These are phyloP conservation scores for Capitulum mitella DNA, from an alignment of 2,888 invertebrate genomes.

Conservation along the genomic window DNA sequence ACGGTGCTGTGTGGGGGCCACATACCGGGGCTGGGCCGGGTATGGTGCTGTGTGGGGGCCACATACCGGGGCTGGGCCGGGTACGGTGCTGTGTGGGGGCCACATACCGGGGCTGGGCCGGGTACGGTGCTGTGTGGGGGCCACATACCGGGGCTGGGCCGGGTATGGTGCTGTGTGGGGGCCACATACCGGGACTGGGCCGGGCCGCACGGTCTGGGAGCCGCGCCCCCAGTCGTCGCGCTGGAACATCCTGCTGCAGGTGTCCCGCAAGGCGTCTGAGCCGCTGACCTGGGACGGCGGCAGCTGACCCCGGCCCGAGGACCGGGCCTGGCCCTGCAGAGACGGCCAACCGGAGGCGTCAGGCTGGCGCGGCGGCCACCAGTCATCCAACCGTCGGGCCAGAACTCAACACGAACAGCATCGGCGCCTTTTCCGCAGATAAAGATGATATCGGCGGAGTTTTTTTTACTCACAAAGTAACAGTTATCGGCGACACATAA, in stretches of 20 bases:
- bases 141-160: not conserved
- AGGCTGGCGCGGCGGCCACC: no score
- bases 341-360: no score
- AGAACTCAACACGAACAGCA: no score
- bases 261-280: not conserved
- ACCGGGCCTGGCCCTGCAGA: not conserved
- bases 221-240: conserved; percentile 16
- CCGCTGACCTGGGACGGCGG: not conserved
- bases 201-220: not conserved
- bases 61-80: not conserved
- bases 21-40: not conserved
- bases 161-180: not conserved
- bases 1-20: no score
- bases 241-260: conserved; percentile 19
- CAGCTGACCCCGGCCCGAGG: not conserved
- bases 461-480: no score
- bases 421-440: no score
- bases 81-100: not conserved
- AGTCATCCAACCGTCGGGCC: no score
- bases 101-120: not conserved
- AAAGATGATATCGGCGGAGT: no score
- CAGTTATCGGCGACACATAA: no score
- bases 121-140: not conserved
- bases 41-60: not conserved
- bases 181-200: not conserved